phyloP scores from a whole-genome alignment of 2,888 invertebrate species.

The Nomada hirtipes region DNA sequence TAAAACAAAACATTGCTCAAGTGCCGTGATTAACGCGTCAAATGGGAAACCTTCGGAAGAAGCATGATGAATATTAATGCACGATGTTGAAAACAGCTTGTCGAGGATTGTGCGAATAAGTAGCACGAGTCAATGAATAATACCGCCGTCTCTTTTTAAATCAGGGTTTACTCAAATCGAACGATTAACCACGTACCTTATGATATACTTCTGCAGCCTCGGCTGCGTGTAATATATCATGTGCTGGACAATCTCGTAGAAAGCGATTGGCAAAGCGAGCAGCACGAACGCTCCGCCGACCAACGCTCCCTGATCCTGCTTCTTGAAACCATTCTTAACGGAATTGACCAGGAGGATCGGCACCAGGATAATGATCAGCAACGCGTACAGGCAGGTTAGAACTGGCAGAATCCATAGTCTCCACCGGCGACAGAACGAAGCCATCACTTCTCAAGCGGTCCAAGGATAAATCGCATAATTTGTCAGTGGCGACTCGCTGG shows the following conservation, averaged over 20 bases:
- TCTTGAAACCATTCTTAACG: slow-evolving; percentile 91
- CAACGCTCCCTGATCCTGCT: slow-evolving; percentile 92
- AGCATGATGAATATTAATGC: too few species aligned
- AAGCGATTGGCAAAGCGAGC: slow-evolving; percentile 94
- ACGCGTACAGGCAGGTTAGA: slow-evolving; percentile 91
- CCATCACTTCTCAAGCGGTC: slow-evolving; percentile 75
- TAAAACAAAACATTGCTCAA: neutral
- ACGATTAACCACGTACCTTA: slow-evolving; percentile 87
- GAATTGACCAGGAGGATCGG: slow-evolving; percentile 93
- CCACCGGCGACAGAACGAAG: slow-evolving; percentile 86
- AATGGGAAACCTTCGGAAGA: too few species aligned
- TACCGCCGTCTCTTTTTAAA: too few species aligned
- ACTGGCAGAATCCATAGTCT: slow-evolving; percentile 96
- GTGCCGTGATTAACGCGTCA: too few species aligned
- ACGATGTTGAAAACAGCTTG: too few species aligned
- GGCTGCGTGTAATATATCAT: slow-evolving; percentile 97
- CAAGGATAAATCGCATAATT: slow-evolving; percentile 71
- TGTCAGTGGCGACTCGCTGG: slow-evolving; percentile 4
- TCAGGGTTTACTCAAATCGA: too few species aligned
- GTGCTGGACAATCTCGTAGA: slow-evolving; percentile 98
- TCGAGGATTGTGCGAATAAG: too few species aligned
- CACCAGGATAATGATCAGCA: slow-evolving; percentile 93
- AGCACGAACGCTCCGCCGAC: slow-evolving; percentile 97
- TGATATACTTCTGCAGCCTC: slow-evolving; percentile 96
- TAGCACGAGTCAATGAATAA: too few species aligned